Evolutionary conservation across 1,140 invertebrate species (phyloP), one percentile per base, ranked within the genome.

Genomic region (Drosophila albomicans): DNA sequence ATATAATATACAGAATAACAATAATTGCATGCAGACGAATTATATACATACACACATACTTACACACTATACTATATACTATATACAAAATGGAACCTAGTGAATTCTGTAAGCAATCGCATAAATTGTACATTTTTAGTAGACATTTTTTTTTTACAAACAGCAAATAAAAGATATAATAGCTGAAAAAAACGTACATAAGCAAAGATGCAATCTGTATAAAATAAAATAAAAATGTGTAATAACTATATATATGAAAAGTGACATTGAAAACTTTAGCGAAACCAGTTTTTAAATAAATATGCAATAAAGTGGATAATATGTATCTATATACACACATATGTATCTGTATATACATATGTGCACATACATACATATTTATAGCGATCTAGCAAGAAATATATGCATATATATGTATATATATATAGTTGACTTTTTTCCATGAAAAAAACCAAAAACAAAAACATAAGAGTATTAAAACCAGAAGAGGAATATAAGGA

Each of bases 91-190:
- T 57, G 32, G 51, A 57, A 43, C 11, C 16, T 74, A 81, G 67
- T 75, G 52, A 75, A 67, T 75, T 79, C 76, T 68, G 76, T 66
- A 82, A 79, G 82, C 79, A 86, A 86, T 81, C 82, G 76, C 71
- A 65, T 82, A 71, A 77, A 71, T 75, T 86, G 76, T 86, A 79
- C 61, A 82, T 70, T 77, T 85, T 79, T 74, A 82, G 82, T 82
- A 79, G 76, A 56, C 71, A 73, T 65, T 86, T 82, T 86, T 82
- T 86, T 86, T 74, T 87, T 70, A 81, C 82, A 64, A 71, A 70
- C n/a, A 43, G 64, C 41, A 38, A 11, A 15, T 1, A 75, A 49
- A 8, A 15, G 25, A 20, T 28, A 48, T 13, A 58, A 52, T 15
- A 35, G 41, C 15, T 66, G 20, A 11, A 54, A 51, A 52, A 52